Evolutionary conservation across 2,797 vertebrate species (phyloP).

Genomic region (Phoeniculus purpureus): DNA sequence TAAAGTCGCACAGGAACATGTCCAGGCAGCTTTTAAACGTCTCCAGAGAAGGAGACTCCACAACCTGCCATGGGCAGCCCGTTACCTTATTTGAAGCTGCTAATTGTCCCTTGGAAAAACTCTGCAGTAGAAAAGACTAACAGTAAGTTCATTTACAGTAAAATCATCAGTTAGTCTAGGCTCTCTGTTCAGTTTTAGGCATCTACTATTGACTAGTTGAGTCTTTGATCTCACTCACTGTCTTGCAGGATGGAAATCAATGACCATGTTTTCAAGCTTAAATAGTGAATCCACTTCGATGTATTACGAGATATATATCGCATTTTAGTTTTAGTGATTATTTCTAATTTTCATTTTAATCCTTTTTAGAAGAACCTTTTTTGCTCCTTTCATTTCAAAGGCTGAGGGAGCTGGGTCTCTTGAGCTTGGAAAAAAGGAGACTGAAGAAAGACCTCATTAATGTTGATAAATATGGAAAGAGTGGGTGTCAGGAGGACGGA

Average conservation of each 20-base stretch:
- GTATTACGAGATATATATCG: neutral
- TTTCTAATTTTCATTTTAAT: neutral
- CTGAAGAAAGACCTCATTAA: too few relatives aligned
- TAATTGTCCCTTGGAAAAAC: neutral
- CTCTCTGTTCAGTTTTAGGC: neutral
- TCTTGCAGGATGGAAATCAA: neutral
- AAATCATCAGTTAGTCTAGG: neutral
- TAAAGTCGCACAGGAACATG: too few relatives aligned
- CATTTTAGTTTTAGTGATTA: neutral
- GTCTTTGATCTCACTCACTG: neutral
- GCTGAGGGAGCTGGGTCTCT: too few relatives aligned
- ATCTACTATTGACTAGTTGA: neutral
- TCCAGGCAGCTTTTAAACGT: too few relatives aligned
- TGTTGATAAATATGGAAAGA: too few relatives aligned
- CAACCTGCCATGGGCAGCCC: too few relatives aligned
- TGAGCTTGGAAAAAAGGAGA: too few relatives aligned
- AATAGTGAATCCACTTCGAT: neutral
- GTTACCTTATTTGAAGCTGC: neutral
- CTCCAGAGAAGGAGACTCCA: too few relatives aligned
- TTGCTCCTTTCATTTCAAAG: neutral
- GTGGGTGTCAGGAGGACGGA: too few relatives aligned
- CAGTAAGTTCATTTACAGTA: neutral
- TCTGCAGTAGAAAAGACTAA: neutral
- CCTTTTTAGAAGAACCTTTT: neutral
- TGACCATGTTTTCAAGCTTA: neutral